phyloP scores from a whole-genome alignment of 2,888 invertebrate species.

The Melanotus villosus region DNA sequence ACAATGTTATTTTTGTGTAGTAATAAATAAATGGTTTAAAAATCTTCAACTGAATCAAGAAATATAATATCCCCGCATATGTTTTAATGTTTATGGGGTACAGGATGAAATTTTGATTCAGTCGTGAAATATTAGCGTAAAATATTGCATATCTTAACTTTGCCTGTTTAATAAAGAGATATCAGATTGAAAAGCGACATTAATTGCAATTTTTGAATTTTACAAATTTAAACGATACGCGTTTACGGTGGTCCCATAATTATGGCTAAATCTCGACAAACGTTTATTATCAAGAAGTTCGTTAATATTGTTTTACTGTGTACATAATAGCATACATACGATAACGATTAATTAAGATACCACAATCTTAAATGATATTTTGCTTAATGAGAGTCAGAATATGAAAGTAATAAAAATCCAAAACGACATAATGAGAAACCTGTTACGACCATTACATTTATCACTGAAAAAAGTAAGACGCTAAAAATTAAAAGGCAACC shows the following conservation, averaged over 20 bases:
- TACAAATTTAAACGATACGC: too few species aligned
- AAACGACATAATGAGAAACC: constrained; percentile 42
- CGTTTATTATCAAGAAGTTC: not conserved
- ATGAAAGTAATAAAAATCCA: constrained; percentile 32
- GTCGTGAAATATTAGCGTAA: not conserved
- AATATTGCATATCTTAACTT: too few species aligned
- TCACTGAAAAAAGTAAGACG: constrained; percentile 29
- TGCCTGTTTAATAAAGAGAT: not conserved
- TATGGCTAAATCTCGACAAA: not conserved
- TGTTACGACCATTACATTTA: constrained; percentile 36
- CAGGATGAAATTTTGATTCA: not conserved
- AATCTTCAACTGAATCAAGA: constrained; percentile 16
- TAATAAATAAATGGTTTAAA: constrained; percentile 38
- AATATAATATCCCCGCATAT: constrained; percentile 7
- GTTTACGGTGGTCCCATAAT: too few species aligned
- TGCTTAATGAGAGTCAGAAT: constrained; percentile 24
- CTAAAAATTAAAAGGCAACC: constrained; percentile 13
- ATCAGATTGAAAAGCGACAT: not conserved
- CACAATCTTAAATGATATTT: constrained; percentile 3
- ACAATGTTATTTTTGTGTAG: constrained; percentile 40
- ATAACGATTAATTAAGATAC: constrained; percentile 21
- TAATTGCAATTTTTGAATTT: too few species aligned
- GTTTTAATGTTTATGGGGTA: not conserved
- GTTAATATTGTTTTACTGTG: not conserved
- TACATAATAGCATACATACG: not conserved